A percentile compares a stretch with the other conserved stretches of the same genome.
Conservation (phyloP, 2,113 vertebrate genomes). For the Prolemur simus region DNA sequence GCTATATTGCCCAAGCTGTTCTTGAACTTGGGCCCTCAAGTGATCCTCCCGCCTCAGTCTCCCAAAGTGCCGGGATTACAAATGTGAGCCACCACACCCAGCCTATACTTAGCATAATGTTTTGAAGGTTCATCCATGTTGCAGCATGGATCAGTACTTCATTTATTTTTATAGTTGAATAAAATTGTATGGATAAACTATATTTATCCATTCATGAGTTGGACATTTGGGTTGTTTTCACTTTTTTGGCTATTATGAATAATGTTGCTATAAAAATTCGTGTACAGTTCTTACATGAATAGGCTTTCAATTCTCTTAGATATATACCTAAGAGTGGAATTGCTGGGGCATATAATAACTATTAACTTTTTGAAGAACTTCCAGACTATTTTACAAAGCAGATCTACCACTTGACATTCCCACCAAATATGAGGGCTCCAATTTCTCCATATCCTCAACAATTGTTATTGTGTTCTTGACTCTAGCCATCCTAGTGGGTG, state of each 20-base stretch:
- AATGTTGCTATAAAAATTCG: not conserved
- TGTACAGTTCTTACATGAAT: not conserved
- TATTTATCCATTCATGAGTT: not conserved
- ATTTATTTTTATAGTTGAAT: not conserved
- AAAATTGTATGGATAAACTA: not conserved
- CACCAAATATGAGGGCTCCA: not conserved
- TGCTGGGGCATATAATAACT: not conserved
- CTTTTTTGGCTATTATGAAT: not conserved
- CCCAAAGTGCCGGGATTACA: too few species aligned
- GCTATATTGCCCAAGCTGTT: too few species aligned
- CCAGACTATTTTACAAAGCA: not conserved
- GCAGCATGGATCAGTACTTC: not conserved
- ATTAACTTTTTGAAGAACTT: not conserved
- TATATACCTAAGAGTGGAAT: not conserved
- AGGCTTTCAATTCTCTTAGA: not conserved
- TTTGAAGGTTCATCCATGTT: not conserved
- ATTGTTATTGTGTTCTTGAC: not conserved
- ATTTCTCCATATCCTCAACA: not conserved
- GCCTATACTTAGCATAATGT: not conserved
- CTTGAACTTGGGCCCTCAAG: too few species aligned
- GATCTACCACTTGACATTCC: not conserved
- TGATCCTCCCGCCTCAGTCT: too few species aligned
- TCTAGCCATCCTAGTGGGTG: too few species aligned
- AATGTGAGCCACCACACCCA: too few species aligned
- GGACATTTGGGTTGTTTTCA: not conserved